A percentile compares a stretch with the other conserved stretches of the same genome.
These are phyloP conservation scores for Laticauda colubrina DNA, from an alignment of 2,113 vertebrate species.

Conservation along the genomic window DNA sequence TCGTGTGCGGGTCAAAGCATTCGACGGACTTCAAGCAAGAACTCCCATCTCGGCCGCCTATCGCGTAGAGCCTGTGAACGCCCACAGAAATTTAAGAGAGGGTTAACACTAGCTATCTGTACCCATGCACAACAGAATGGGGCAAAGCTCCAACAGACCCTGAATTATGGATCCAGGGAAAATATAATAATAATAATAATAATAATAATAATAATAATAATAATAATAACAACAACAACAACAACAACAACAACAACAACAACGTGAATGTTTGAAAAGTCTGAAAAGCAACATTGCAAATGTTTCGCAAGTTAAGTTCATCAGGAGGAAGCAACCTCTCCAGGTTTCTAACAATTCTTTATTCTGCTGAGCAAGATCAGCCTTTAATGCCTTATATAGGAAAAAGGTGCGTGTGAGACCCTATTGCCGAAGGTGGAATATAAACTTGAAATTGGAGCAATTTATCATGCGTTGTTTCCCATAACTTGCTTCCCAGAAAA, in stretches of 20 bases:
- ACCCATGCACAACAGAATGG: neutral
- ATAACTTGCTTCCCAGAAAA: neutral
- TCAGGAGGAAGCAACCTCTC: neutral
- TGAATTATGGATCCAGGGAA: neutral
- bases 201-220: too few species aligned
- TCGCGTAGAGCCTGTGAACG: conserved; percentile 86
- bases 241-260: neutral
- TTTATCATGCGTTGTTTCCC: neutral
- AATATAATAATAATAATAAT: too few species aligned
- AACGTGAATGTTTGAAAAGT: neutral
- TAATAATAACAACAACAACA: too few species aligned
- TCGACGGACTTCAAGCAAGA: conserved; percentile 97
- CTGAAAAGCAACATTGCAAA: neutral
- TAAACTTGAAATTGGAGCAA: neutral
- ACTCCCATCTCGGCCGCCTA: conserved; percentile 96
- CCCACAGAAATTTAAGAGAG: neutral
- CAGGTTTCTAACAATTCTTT: neutral
- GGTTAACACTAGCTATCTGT: neutral
- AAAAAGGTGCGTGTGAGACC: neutral
- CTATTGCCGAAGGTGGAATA: neutral
- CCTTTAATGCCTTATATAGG: neutral
- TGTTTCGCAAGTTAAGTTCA: neutral
- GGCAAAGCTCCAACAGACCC: neutral
- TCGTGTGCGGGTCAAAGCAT: conserved; percentile 98
- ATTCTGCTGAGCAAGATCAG: neutral